These are phyloP conservation scores for Ochotona curzoniae DNA, from an alignment of 2,113 vertebrate species.

Conservation along the genomic window DNA sequence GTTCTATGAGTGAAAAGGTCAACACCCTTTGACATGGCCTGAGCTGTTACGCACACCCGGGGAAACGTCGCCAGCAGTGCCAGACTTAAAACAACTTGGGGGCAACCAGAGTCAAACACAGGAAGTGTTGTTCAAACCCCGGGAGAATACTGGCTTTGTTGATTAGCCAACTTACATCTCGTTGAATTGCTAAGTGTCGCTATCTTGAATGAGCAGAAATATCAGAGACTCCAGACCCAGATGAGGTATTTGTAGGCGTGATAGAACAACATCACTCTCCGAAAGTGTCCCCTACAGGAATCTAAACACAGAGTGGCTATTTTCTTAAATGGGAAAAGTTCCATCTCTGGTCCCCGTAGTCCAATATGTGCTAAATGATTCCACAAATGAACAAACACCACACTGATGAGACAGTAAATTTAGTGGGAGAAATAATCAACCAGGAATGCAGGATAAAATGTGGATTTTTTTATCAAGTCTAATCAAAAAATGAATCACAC, in stretches of 20 bases:
- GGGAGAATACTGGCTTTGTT: slow-evolving; percentile 65
- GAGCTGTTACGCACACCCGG: slow-evolving; percentile 64
- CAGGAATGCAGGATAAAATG: slow-evolving; percentile 65
- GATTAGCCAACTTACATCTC: slow-evolving; percentile 75
- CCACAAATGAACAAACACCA: slow-evolving; percentile 80
- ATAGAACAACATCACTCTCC: slow-evolving; percentile 66
- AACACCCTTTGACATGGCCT: slow-evolving; percentile 82
- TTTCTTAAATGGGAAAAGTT: slow-evolving; percentile 82
- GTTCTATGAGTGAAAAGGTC: slow-evolving; percentile 83
- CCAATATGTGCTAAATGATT: slow-evolving; percentile 76
- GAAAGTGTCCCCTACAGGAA: slow-evolving; percentile 76
- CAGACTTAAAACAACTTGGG: slow-evolving; percentile 67
- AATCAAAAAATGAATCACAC: slow-evolving; percentile 75
- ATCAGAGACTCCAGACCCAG: slow-evolving; percentile 65
- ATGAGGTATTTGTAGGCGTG: slow-evolving; percentile 52
- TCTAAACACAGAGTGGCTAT: slow-evolving; percentile 79
- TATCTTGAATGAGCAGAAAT: slow-evolving; percentile 64
- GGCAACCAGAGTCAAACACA: slow-evolving; percentile 67
- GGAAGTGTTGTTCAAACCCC: slow-evolving; percentile 65
- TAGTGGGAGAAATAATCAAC: slow-evolving; percentile 74
- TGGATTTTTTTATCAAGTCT: slow-evolving; percentile 56
- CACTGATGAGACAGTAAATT: slow-evolving; percentile 78
- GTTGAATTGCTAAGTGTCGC: slow-evolving; percentile 72
- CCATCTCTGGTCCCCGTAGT: slow-evolving; percentile 75
- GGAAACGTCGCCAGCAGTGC: neutral